A percentile compares a stretch with the other conserved stretches of the same genome.
phyloP scores from a whole-genome alignment of 1,140 invertebrate genomes.

The Drosophila insularis region DNA sequence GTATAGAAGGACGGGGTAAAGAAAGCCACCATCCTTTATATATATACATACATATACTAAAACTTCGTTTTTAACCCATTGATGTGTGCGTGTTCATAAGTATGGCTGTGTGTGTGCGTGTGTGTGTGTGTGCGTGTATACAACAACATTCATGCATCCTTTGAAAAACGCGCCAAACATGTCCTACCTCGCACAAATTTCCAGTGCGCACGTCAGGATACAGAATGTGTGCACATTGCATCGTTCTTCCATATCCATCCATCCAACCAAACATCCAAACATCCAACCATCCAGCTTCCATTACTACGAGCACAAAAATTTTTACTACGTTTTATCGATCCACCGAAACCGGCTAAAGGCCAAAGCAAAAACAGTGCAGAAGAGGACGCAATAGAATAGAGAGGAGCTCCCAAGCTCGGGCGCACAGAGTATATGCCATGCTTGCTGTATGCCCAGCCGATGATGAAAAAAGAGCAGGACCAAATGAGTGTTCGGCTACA shows the following conservation, averaged over 20 bases:
- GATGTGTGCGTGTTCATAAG: not conserved
- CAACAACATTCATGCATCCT: not conserved
- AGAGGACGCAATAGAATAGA: not conserved
- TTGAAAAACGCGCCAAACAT: conserved; percentile 80
- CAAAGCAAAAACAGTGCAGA: conserved; percentile 30
- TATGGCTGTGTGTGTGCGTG: conserved; percentile 9
- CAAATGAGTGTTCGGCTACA: not conserved
- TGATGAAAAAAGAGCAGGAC: conserved; percentile 52
- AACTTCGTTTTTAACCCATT: conserved; percentile 1
- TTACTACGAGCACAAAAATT: conserved; percentile 67
- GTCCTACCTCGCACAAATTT: conserved; percentile 77
- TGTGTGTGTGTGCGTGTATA: conserved; percentile 4
- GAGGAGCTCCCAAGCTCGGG: not conserved
- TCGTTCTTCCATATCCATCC: not conserved
- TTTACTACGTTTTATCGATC: conserved; percentile 82
- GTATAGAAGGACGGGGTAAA: too few relatives aligned
- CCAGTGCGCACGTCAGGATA: conserved; percentile 73
- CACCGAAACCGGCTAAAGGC: conserved; percentile 16
- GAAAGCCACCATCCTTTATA: not conserved
- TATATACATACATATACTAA: conserved; percentile 7
- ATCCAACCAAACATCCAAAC: too few relatives aligned
- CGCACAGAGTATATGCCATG: conserved; percentile 26
- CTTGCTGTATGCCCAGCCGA: conserved; percentile 72
- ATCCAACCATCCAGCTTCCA: conserved; percentile 70
- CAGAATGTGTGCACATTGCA: conserved; percentile 5